Base-by-base conservation (phyloP, 2,888 invertebrate species). In the Chirona hameri region DNA sequence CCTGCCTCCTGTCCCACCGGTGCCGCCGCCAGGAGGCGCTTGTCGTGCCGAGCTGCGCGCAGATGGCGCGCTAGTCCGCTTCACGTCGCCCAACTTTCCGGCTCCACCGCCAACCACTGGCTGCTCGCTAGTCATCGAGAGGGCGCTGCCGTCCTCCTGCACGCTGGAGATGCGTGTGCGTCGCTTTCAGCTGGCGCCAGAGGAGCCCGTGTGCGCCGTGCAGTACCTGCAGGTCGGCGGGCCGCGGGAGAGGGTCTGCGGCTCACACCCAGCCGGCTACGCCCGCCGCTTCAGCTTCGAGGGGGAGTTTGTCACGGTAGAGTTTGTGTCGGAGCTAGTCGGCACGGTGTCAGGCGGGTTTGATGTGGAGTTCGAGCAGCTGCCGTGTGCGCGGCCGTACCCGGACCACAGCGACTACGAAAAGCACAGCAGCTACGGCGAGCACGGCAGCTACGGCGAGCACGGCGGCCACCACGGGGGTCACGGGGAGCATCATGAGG, bases 171-270 rank as follows among this genome's bases (percentile, higher is more conserved):
- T 76, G 76, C 76, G 76, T 5, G 39, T 21, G 76, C 18, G 3
- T 3, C 14, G 1, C 31, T 21, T 76, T 7, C 21, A 76, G 39
- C 39, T 76, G 31, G 76, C 76, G 7, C 39, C 18, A 1, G 31
- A 12, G 3, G 76, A 76, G 39, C 76, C 76, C 21, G 39, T 4
- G 39, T 76, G 76, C 15, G 39, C 15, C 18, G 14, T 39, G 18
- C 76, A 76, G 76, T 76, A 21, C 76, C 31, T 76, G 4, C 76
- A 76, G 39, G 76, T 76, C 15, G 76, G 76, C 76, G 39, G 24
- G 21, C 39, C 39, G 1, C 31, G 4, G 18, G 76, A 9, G 14
- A 18, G 76, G 21, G 21, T 76, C 27, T 76, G 76, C 24, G 76
- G 76, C 31, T 2, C 9, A 7, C 39, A 39, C 21, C 76, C 31